Base-by-base conservation (phyloP, 2,797 vertebrate species). In the Merluccius polli region DNA sequence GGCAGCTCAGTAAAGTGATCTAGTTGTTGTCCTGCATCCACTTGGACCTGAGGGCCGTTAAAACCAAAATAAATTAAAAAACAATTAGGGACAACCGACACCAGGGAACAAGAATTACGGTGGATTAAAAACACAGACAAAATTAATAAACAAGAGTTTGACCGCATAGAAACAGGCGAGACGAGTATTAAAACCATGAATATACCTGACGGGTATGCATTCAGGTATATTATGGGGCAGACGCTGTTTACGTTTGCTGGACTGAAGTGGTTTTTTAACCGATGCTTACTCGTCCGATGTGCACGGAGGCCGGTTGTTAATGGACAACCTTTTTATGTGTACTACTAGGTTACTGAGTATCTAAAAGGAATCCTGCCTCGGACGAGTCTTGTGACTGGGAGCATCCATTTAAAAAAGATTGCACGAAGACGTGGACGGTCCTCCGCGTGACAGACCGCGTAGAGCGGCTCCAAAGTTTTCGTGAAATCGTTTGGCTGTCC, bases 1-100 rank as follows among this genome's bases (percentile, higher is more conserved):
- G 94, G 93, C 31, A 95, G 76, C 83, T 96, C 95, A 3, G 82
- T 38, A 44, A 95, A 93, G 41, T 41, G 69, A n/a, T 94, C 90
- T 0, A 77, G 67, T 0, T 0, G 4, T 1, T 16, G 0, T 27
- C 70, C 69, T 3, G 1, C 0, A 71, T 90, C 89, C 84, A 90
- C 84, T 85, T 94, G 93, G 81, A 95, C 86, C 95, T 95, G 78
- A 77, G 79, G 84, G 68, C 52, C 44, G 71, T 27, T 65, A 27
- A 65, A 65, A 11, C n/a, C 10, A 12, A 11, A 27, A 27, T 10
- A 6, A 65, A 24, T 27, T 12, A 63, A 24, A 29, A 65, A 65
- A 9, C 24, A 65, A 65, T 65, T 27, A 65, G 59, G n/a, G n/a
- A 16, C 8, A 27, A n/a, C 59, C 13, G 59, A 65, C 59, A 24